Base-by-base conservation (phyloP, 2,888 invertebrate species). In the Cephus runcator region DNA sequence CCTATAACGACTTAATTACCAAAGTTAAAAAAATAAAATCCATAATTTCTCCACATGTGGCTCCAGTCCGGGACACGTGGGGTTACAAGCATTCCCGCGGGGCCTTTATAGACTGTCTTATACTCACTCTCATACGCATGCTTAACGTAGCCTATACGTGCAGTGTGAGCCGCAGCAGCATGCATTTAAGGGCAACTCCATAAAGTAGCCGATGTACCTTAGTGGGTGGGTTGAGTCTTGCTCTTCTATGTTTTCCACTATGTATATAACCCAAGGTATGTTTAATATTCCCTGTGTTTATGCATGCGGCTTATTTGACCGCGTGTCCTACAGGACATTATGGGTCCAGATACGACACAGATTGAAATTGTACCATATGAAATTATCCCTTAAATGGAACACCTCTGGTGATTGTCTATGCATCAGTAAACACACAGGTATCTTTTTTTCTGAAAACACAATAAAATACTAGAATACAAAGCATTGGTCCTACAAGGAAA, bases 1-100 rank as follows among this genome's bases (percentile, higher is more conserved):
- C 40, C 23, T 33, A 33, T 73, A 78, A 78, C 76, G 78, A 56
- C 78, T 78, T 78, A 78, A 78, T 78, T 78, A 78, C 76, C 73
- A 30, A 68, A 76, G 34, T 68, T 34, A 4, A 31, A 33, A 33
- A 69, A 73, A 71, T 76, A 34, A 78, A 76, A 78, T 76, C 76
- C 78, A 73, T 78, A 76, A 73, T 34, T 34, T 34, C 36, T 69
- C 69, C 74, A 30, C 74, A 74, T 35, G 74, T 30, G 34, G 74
- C 74, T 30, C 31, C 71, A 34, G 33, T 12, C 33, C 33, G 31
- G 71, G 34, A 71, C 15, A 68, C 75, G 40, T 33, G 56, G 75
- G n/a, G n/a, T 12, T 36, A 75, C 75, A 75, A 35, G 76, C 23
- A 76, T 34, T 69, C 76, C 76, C 76, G 76, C 35, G 76, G 76